Percentiles rank a stretch among this genome's conserved stretches.
These are phyloP conservation scores for Lamproptera curius DNA, from an alignment of 2,888 invertebrate species.

Conservation along the genomic window DNA sequence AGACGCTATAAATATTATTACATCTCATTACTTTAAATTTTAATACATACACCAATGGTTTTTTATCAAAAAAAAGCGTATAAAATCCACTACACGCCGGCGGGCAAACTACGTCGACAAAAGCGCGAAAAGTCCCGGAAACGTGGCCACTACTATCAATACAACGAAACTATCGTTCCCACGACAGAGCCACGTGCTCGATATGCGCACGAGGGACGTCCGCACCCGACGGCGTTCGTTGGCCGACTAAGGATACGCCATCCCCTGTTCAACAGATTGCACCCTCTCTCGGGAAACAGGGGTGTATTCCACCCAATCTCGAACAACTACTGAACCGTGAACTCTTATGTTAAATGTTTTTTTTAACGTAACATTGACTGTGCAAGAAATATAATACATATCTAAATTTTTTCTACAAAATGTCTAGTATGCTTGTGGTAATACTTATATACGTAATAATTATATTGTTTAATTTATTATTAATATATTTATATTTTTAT, in stretches of 20 bases:
- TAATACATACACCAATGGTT: too few species aligned
- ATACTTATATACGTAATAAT: too few species aligned
- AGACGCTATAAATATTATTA: too few species aligned
- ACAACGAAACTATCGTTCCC: conserved; percentile 7
- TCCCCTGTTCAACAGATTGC: conserved; percentile 73
- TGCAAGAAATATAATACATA: too few species aligned
- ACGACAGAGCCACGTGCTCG: conserved; percentile 6
- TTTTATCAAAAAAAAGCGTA: too few species aligned
- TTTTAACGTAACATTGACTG: too few species aligned
- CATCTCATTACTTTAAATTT: too few species aligned
- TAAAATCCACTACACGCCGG: conserved; percentile 1
- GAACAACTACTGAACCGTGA: conserved; percentile 3
- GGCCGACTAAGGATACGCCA: conserved; percentile 66
- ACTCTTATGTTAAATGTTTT: too few species aligned
- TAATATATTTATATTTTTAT: too few species aligned
- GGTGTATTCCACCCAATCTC: conserved; percentile 32
- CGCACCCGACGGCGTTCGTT: conserved; percentile 48
- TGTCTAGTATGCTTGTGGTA: too few species aligned
- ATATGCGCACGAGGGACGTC: conserved; percentile 31
- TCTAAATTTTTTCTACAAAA: too few species aligned
- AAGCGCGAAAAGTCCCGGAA: conserved; percentile 1
- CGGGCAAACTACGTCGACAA: conserved; percentile 9
- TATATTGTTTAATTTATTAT: too few species aligned
- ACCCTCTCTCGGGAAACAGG: conserved; percentile 55
- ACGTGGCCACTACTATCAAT: conserved; percentile 2